These are phyloP conservation scores for Drosophila anomalata DNA, from an alignment of 2,888 invertebrate genomes.

Conservation along the genomic window DNA sequence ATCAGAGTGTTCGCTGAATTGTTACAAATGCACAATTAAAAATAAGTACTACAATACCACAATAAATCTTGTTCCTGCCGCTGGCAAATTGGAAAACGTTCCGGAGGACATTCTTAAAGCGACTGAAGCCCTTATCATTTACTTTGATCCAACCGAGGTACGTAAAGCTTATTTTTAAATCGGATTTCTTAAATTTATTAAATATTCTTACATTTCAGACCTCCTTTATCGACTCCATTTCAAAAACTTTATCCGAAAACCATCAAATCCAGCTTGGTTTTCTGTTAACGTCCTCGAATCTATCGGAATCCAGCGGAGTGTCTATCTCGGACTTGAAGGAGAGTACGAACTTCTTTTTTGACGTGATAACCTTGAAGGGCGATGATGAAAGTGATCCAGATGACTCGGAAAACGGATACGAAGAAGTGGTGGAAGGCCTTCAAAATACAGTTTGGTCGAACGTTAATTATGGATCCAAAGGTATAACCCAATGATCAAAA, in stretches of 20 bases:
- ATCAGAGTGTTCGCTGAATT: conserved; percentile 23
- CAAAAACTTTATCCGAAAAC: conserved; percentile 44
- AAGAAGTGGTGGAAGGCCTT: conserved; percentile 34
- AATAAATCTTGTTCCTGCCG: conserved; percentile 55
- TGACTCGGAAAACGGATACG: conserved; percentile 24
- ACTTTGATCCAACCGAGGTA: conserved; percentile 59
- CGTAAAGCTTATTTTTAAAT: conserved; percentile 5
- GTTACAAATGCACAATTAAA: conserved; percentile 56
- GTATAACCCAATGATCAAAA: neutral
- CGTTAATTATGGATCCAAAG: conserved; percentile 25
- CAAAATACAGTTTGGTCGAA: conserved; percentile 31
- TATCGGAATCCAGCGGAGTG: conserved; percentile 44
- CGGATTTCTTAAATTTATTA: neutral
- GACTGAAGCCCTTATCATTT: conserved; percentile 61
- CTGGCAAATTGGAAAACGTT: conserved; percentile 55
- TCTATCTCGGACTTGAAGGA: conserved; percentile 54
- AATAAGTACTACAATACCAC: conserved; percentile 62
- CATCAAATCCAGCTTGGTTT: conserved; percentile 62
- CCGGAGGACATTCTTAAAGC: conserved; percentile 50
- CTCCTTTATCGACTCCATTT: conserved; percentile 47
- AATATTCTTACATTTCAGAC: conserved; percentile 39
- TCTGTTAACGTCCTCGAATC: conserved; percentile 47
- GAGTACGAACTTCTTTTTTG: conserved; percentile 50
- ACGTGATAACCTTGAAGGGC: conserved; percentile 53
- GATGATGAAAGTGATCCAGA: conserved; percentile 29